A percentile compares a stretch with the other conserved stretches of the same genome.
Conservation (phyloP, 1,140 invertebrate genomes). For the Lepidurus apus region DNA sequence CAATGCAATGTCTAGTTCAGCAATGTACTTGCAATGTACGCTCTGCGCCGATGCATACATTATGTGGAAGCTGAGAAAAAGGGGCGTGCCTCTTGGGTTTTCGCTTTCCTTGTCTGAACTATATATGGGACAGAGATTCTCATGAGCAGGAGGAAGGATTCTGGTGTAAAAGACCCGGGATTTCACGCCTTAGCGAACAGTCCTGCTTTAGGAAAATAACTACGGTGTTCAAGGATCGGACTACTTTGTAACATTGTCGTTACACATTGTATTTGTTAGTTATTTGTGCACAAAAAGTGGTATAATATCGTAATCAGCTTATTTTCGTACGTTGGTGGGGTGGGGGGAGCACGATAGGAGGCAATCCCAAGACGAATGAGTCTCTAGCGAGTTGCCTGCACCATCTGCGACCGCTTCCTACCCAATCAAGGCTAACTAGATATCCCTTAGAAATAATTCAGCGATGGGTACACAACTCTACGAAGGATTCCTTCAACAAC, state of each 20-base stretch:
- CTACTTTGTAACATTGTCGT: not conserved
- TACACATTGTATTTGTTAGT: not conserved
- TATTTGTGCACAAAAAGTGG: not conserved
- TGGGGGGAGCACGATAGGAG: not conserved
- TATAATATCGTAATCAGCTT: not conserved
- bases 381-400: not conserved
- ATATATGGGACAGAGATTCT: not conserved
- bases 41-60: not conserved
- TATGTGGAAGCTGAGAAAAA: not conserved
- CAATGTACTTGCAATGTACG: too few species aligned
- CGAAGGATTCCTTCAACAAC: slow-evolving; percentile 9
- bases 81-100: not conserved
- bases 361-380: slow-evolving; percentile 11
- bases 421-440: not conserved
- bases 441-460: not conserved
- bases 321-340: not conserved
- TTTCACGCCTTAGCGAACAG: not conserved
- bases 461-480: slow-evolving; percentile 9
- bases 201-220: not conserved
- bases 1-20: not conserved
- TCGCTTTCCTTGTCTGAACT: not conserved
- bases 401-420: not conserved
- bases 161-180: not conserved
- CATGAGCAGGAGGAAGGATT: not conserved
- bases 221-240: not conserved